Base-by-base conservation (phyloP, 2,797 vertebrate species). In the Pangasius sanitwongsei region DNA sequence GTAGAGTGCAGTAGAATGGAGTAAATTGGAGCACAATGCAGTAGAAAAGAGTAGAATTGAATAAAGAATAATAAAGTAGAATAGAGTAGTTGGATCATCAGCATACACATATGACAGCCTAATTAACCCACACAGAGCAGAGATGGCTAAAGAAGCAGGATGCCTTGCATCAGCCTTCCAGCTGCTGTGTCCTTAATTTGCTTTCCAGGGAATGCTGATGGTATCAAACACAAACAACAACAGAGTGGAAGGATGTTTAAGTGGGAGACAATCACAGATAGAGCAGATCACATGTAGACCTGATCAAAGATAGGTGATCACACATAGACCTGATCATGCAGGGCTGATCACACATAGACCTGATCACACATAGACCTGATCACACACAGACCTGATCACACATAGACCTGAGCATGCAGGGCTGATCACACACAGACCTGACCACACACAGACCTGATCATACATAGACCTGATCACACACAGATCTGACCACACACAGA, bases 81-180 rank as follows among this genome's bases (percentile, higher is more conserved):
- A 91, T 84, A 93, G 90, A 88, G 55, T 94, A 57, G 55, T 16
- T 57, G 55, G 15, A 57, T 57, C 55, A 57, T 57, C 55, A 13
- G 55, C 41, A 93, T 92, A 85, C 93, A 96, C 95, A 95, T 95
- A 95, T 92, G 34, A 91, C 92, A 88, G 92, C 92, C 91, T 95
- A 96, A 96, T 96, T 96, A 96, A 94, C 95, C 34, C 53, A 93
- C 89, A 90, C 90, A 86, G 91, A 91, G 85, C 88, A 91, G 72
- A 37, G 65, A 69, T 93, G 93, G 93, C 92, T 90, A 53, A 28
- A 72, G 92, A n/a, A 92, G 90, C 37, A 77, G 67, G 82, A 88
- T 90, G 89, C 87, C 87, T 91, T 92, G 91, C 89, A 90, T 90
- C 91, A 91, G 89, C 88, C 80, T 77, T 90, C 86, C 86, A 91